phyloP scores from a whole-genome alignment of 1,140 invertebrate genomes.

The Bombus affinis region DNA sequence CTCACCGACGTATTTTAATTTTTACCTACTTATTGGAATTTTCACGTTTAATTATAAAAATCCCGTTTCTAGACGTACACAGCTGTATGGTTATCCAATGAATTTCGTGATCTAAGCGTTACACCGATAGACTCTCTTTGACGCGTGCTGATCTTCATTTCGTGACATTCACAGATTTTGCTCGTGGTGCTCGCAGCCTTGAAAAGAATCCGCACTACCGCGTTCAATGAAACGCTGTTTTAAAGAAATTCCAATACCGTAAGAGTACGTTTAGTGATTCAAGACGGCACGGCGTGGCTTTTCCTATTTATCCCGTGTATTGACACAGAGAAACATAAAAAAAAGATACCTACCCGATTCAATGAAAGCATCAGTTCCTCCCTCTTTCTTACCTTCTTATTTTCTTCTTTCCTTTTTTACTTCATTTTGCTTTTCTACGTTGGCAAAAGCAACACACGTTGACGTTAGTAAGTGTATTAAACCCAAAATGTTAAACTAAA shows the following conservation, averaged over 20 bases:
- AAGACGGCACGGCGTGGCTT: constrained; percentile 21
- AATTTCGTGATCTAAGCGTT: constrained; percentile 1
- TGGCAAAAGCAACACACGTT: not conserved
- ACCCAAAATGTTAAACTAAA: constrained; percentile 14
- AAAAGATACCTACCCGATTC: not conserved
- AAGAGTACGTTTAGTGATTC: constrained; percentile 38
- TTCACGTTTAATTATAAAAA: not conserved
- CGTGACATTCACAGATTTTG: constrained; percentile 1
- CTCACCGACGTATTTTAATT: too few relatives aligned
- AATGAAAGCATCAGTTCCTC: constrained; percentile 1
- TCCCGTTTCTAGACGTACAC: too few relatives aligned
- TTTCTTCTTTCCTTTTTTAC: not conserved
- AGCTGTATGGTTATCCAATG: not conserved
- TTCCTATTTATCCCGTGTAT: constrained; percentile 25
- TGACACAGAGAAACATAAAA: not conserved
- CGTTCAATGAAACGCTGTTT: constrained; percentile 33
- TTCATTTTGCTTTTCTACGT: not conserved
- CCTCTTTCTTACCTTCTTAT: not conserved
- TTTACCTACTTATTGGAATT: too few relatives aligned
- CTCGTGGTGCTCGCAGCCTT: not conserved
- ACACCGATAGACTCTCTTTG: not conserved
- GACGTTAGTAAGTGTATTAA: not conserved
- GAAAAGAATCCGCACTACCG: constrained; percentile 17
- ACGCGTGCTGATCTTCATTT: not conserved
- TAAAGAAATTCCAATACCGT: constrained; percentile 33